A percentile compares a stretch with the other conserved stretches of the same genome.
Conservation (phyloP, 2,888 invertebrate species). For the Zhuqinia jingwanae region DNA sequence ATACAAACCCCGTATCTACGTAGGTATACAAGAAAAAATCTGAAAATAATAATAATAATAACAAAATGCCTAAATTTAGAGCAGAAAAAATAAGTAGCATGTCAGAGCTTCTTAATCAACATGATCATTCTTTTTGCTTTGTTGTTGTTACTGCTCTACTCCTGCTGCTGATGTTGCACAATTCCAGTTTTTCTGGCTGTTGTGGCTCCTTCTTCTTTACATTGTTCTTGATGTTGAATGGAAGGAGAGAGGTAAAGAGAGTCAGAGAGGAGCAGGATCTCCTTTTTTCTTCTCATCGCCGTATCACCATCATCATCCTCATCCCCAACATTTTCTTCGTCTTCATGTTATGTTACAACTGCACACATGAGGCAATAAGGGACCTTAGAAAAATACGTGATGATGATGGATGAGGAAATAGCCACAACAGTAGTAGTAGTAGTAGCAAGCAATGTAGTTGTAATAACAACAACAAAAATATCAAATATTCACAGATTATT, state of each 20-base stretch:
- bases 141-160: background rate
- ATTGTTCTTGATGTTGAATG: conserved; percentile 25
- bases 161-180: conserved; percentile 28
- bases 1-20: no score
- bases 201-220: conserved; percentile 26
- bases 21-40: background rate
- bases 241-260: background rate
- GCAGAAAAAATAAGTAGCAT: conserved; percentile 22
- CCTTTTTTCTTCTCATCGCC: conserved; percentile 23
- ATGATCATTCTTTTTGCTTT: background rate
- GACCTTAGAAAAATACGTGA: conserved; percentile 57
- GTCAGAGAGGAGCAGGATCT: conserved; percentile 31
- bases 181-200: conserved; percentile 38
- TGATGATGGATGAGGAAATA: conserved; percentile 57
- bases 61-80: conserved; percentile 40
- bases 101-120: conserved; percentile 24
- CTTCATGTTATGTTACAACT: conserved; percentile 16
- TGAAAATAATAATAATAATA: background rate
- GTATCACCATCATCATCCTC: background rate
- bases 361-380: conserved; percentile 45
- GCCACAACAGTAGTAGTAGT: conserved; percentile 12
- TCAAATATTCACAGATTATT: background rate
- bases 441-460: background rate
- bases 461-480: conserved; percentile 37
- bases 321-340: background rate